phyloP scores from a whole-genome alignment of 2,888 invertebrate genomes.

The Eupeodes latifasciatus region DNA sequence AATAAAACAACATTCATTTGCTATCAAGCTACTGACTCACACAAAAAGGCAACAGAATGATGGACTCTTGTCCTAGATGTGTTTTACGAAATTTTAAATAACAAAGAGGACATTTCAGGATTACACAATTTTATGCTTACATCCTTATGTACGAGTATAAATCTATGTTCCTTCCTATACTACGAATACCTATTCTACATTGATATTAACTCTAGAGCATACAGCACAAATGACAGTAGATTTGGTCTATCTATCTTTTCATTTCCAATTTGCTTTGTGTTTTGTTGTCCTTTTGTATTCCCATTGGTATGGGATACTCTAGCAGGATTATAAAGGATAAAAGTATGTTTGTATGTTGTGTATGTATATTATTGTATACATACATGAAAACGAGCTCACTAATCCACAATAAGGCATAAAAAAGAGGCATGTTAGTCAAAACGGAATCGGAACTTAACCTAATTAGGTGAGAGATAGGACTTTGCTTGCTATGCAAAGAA shows the following conservation, averaged over 20 bases:
- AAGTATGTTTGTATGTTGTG: too few relatives aligned
- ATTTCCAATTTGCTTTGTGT: constrained; percentile 50
- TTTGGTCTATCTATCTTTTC: constrained; percentile 23
- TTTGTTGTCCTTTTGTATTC: constrained; percentile 10
- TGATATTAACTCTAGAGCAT: too few relatives aligned
- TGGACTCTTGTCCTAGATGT: constrained; percentile 81
- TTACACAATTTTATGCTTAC: constrained; percentile 44
- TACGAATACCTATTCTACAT: too few relatives aligned
- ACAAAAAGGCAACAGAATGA: constrained; percentile 43
- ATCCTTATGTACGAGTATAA: neutral
- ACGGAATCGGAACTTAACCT: constrained; percentile 15
- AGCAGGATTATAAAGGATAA: constrained; percentile 36
- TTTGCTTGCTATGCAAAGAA: neutral
- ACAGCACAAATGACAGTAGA: constrained; percentile 18
- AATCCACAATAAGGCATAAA: constrained; percentile 26
- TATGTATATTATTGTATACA: neutral
- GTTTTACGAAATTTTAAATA: constrained; percentile 81
- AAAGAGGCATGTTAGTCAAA: constrained; percentile 16
- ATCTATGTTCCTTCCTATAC: too few relatives aligned
- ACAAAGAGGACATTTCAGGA: constrained; percentile 79
- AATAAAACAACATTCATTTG: neutral
- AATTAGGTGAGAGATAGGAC: constrained; percentile 49
- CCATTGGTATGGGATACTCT: neutral
- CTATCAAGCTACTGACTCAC: constrained; percentile 5
- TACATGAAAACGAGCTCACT: constrained; percentile 44